Conservation (phyloP, 2,888 invertebrate genomes). For the Pristionchus japonicus region DNA sequence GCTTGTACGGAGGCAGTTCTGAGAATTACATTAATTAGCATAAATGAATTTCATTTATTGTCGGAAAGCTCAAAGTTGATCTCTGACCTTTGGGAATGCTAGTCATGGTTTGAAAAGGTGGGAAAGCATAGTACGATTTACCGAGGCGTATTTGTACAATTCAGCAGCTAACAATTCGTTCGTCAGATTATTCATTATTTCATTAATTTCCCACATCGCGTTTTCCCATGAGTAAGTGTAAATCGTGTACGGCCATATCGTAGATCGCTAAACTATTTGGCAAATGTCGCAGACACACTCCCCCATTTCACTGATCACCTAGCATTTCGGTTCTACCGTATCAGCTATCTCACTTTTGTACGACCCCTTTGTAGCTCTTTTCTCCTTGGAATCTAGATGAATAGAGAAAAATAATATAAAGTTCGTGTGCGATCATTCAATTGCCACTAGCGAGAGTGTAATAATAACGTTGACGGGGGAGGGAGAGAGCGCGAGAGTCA, state of each 20-base stretch:
- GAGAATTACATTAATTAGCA: slow-evolving; percentile 39
- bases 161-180: too few species aligned
- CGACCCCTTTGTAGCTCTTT: not conserved
- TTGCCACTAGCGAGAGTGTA: not conserved
- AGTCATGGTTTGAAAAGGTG: too few species aligned
- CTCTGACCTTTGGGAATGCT: not conserved
- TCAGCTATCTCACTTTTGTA: not conserved
- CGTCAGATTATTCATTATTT: not conserved
- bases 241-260: not conserved
- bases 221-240: not conserved
- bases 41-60: not conserved
- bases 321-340: not conserved
- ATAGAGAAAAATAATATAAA: not conserved
- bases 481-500: not conserved
- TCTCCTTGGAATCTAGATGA: not conserved
- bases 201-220: not conserved
- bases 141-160: too few species aligned
- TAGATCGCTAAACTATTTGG: not conserved
- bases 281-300: not conserved
- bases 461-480: not conserved
- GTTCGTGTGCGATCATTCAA: not conserved
- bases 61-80: not conserved
- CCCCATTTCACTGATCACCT: not conserved
- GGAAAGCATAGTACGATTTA: too few species aligned
- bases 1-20: slow-evolving; percentile 79